Conservation (phyloP, 2,113 vertebrate genomes). For the Coracopsis vasa region DNA sequence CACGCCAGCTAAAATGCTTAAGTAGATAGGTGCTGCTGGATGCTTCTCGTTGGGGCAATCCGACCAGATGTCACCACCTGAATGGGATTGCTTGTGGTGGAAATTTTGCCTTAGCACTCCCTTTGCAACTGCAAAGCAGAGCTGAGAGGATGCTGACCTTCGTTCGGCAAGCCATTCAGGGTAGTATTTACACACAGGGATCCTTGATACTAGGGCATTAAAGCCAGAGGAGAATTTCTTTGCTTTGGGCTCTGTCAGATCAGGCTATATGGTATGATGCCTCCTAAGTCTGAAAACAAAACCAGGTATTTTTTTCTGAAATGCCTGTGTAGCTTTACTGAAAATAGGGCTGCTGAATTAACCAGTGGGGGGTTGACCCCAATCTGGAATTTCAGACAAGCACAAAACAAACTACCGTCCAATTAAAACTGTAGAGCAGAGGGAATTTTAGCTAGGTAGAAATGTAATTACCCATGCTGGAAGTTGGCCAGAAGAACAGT, state of each 20-base stretch:
- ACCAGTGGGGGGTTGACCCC: neutral
- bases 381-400: neutral
- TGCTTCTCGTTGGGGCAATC: neutral
- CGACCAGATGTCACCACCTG: neutral
- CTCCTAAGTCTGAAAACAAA: neutral
- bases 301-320: neutral
- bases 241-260: neutral
- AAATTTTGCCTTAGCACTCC: neutral
- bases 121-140: neutral
- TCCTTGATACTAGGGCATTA: neutral
- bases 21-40: neutral
- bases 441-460: constrained; percentile 14
- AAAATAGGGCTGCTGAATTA: neutral
- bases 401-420: neutral
- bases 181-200: neutral
- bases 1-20: neutral
- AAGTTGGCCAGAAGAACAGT: neutral
- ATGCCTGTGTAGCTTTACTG: neutral
- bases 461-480: constrained; percentile 13
- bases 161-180: neutral
- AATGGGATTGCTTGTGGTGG: neutral
- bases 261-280: neutral
- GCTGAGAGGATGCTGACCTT: neutral
- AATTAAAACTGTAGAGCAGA: neutral
- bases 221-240: neutral